Base-by-base conservation (phyloP, 2,888 invertebrate species). In the Scaptomyza tumidula region DNA sequence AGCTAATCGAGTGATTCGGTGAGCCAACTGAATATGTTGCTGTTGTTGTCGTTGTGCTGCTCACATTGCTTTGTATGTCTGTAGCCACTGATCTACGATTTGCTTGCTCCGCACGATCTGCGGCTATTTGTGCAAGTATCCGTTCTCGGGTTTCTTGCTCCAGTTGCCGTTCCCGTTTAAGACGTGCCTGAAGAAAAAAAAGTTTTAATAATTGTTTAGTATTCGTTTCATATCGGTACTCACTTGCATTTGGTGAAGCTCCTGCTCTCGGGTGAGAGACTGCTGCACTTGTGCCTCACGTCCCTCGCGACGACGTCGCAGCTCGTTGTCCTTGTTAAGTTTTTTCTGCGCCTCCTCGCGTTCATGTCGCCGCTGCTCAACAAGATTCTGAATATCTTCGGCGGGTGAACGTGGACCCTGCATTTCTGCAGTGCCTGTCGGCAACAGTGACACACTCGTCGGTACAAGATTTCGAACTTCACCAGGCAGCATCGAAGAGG, bases 71-170 rank as follows among this genome's bases (percentile, higher is more conserved):
- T 13, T 49, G 54, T 0, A 27, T 37, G 2, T 77, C 74, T 10
- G 44, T 11, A 9, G 16, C 16, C 0, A 61, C 3, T 5, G 52
- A 94, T 65, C 93, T 95, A 93, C 95, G 96, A 75, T 98, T 94
- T 0, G 97, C 97, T 59, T 75, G 70, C 58, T 84, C 83, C 0
- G 95, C 94, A 92, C 96, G 97, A 90, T 99, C 99, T 27, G 96
- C 95, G 91, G 98, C 98, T 71, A 99, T 99, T 93, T 98, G 97
- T 29, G 97, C 97, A 54, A 94, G 94, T 0, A 99, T 97, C 64
- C 96, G 94, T 58, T 98, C 96, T 83, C 96, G 94, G 0, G 98
- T 98, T 71, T 94, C 90, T 89, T 95, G 96, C 78, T 98, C 98
- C 77, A 98, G 98, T 68, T 96, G 94, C 89, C 98, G 98, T 88